Base-by-base conservation (phyloP, 1,140 invertebrate species). In the Pogonomyrmex barbatus region DNA sequence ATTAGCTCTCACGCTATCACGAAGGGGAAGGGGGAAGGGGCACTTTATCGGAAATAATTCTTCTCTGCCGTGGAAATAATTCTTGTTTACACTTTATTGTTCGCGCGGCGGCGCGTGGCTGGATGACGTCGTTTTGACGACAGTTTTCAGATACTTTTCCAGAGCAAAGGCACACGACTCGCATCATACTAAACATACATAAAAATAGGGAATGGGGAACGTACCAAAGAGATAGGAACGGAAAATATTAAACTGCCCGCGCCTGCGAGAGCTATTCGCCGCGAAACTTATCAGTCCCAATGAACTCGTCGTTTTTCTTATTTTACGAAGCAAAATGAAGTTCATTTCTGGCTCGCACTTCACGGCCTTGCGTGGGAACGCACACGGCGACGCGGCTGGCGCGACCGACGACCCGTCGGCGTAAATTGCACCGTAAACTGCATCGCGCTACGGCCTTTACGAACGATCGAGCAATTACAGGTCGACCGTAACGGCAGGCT, bases 401-500 rank as follows among this genome's bases (percentile, higher is more conserved):
- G 65, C 9, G 50, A 67, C 47, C 60, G 42, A 33, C 68, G 68
- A 77, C 33, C 42, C 50, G 30, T 78, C 52, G 75, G 76, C 87
- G 81, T 88, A 88, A 89, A 85, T 79, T 85, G 71, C 56, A 68
- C n/a, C 58, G 79, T 85, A 88, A 86, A 86, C 83, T 77, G 88
- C 71, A 89, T 78, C 71, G 88, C 52, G 71, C 65, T 78, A 76
- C 73, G 78, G 63, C 42, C 68, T 86, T 89, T 86, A 86, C 87
- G 63, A 77, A 30, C 85, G 85, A 90, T 88, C 87, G 82, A 87
- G 79, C 87, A 87, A 90, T 90, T 73, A 60, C 88, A 87, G 68
- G 10, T 87, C 85, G 86, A 70, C 78, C 85, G 75, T 90, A 52
- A 50, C 42, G 76, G 54, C 58, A 47, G 45, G 45, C 68, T 50